A percentile compares a stretch with the other conserved stretches of the same genome.
Conservation (phyloP, 2,888 invertebrate genomes). For the Eupithecia subfuscata region DNA sequence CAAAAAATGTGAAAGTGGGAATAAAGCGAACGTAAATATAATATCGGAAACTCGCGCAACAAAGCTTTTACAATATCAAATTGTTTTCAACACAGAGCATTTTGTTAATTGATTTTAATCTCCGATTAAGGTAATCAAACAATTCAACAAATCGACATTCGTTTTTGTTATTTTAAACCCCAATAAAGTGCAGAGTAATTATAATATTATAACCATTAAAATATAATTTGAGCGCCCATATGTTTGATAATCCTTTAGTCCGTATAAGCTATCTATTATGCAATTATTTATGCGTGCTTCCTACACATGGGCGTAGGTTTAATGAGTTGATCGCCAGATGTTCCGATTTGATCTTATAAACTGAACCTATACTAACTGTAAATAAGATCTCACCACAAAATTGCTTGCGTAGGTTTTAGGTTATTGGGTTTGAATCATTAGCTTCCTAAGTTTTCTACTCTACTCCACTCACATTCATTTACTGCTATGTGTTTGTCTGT, state of each 20-base stretch:
- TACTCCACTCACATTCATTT: neutral
- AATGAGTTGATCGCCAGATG: constrained; percentile 27
- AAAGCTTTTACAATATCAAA: neutral
- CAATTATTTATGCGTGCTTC: constrained; percentile 35
- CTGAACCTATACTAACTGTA: neutral
- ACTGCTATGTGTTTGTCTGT: neutral
- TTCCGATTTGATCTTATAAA: constrained; percentile 23
- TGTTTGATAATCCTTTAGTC: constrained; percentile 33
- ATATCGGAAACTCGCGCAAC: neutral
- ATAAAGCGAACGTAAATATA: neutral
- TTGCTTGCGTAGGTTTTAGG: constrained; percentile 14
- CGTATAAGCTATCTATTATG: constrained; percentile 30
- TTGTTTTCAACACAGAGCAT: neutral
- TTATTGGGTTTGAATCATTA: constrained; percentile 7
- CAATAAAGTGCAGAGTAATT: constrained; percentile 5
- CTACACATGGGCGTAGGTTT: constrained; percentile 42
- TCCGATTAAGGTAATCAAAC: constrained; percentile 13
- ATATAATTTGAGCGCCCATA: constrained; percentile 29
- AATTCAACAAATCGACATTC: constrained; percentile 16
- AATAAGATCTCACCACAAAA: neutral
- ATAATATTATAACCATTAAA: constrained; percentile 32
- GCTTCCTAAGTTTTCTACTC: neutral
- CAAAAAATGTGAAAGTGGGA: constrained; percentile 1
- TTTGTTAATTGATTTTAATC: constrained; percentile 12
- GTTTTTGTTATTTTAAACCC: constrained; percentile 5